These are phyloP conservation scores for Tridacna gigas DNA, from an alignment of 2,888 invertebrate genomes.

Conservation along the genomic window DNA sequence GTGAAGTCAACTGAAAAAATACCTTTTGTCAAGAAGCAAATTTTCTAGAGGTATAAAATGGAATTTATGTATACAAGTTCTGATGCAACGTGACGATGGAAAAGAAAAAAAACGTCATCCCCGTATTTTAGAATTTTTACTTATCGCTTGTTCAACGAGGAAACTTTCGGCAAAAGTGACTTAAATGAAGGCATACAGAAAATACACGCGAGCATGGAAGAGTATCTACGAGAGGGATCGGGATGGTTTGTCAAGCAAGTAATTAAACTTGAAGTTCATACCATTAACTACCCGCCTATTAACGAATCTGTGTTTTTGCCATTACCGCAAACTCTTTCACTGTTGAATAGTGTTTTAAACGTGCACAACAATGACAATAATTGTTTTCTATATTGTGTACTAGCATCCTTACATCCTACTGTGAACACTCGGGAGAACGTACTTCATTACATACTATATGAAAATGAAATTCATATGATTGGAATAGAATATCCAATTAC, in stretches of 20 bases:
- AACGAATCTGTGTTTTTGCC: conserved; percentile 44
- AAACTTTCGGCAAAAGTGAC: conserved; percentile 25
- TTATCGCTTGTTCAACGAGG: conserved; percentile 10
- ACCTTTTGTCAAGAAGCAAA: conserved; percentile 11
- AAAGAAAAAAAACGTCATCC: conserved; percentile 1
- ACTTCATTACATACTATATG: conserved; percentile 32
- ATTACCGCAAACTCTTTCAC: conserved; percentile 29
- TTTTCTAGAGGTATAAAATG: conserved; percentile 43
- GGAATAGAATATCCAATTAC: conserved; percentile 46
- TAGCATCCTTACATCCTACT: conserved; percentile 48
- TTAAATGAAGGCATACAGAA: conserved; percentile 50
- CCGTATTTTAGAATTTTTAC: conserved; percentile 43
- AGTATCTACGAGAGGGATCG: conserved; percentile 45
- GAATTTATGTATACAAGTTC: conserved; percentile 47
- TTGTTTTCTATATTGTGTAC: conserved; percentile 52
- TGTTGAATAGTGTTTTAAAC: conserved; percentile 35
- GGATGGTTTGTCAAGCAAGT: conserved; percentile 54
- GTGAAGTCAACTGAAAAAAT: conserved; percentile 17
- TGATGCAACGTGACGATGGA: conserved; percentile 47
- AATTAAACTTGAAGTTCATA: conserved; percentile 47
- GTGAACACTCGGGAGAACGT: conserved; percentile 15
- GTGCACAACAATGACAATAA: conserved; percentile 52
- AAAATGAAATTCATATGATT: conserved; percentile 42
- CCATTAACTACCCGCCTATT: conserved; percentile 38
- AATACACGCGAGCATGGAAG: conserved; percentile 50